These are phyloP conservation scores for Ophonus ardosiacus DNA, from an alignment of 2,888 invertebrate genomes.

Conservation along the genomic window DNA sequence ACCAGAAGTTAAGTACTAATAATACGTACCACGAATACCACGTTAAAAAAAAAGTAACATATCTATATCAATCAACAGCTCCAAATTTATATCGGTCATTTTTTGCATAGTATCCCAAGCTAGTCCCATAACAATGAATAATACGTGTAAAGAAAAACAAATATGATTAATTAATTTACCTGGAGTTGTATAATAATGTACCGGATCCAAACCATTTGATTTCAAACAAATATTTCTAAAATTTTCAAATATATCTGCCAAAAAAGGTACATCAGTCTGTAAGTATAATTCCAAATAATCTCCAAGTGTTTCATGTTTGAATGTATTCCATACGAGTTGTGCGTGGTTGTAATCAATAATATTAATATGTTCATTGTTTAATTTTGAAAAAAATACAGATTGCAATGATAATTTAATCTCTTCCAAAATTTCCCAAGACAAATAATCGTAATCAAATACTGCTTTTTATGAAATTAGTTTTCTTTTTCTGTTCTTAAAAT, in stretches of 20 bases:
- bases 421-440: conserved; percentile 64
- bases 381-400: conserved; percentile 64
- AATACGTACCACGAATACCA: conserved; percentile 70
- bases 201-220: conserved; percentile 68
- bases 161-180: conserved; percentile 64
- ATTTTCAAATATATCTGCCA: conserved; percentile 70
- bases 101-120: conserved; percentile 72
- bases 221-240: conserved; percentile 67
- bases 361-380: conserved; percentile 64
- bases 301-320: conserved; percentile 67
- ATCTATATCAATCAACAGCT: conserved; percentile 69
- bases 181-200: no score
- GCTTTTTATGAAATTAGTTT: conserved; percentile 66
- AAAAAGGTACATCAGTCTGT: conserved; percentile 68
- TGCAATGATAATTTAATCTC: conserved; percentile 62
- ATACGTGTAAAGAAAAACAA: conserved; percentile 65
- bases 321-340: conserved; percentile 68
- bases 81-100: conserved; percentile 69
- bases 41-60: conserved; percentile 68
- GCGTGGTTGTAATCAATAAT: conserved; percentile 69
- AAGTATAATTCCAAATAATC: conserved; percentile 69
- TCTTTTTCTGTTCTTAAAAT: background rate
- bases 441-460: conserved; percentile 69
- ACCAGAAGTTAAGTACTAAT: no score
- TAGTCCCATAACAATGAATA: conserved; percentile 54